Base-by-base conservation (phyloP, 1,140 invertebrate species). In the Acarapis woodi region DNA sequence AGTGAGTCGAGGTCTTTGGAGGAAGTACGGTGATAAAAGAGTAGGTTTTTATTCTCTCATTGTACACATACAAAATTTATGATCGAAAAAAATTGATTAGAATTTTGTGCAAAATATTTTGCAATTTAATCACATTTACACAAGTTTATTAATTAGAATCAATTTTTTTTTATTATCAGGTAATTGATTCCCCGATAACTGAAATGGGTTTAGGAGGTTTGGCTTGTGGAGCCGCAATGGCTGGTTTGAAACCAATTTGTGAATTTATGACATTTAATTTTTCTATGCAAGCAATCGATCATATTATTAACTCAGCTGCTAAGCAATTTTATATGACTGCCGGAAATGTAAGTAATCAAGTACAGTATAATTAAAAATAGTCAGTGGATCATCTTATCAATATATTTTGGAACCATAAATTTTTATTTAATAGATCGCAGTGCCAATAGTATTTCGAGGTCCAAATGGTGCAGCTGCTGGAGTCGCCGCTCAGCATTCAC, bases 201-300 rank as follows among this genome's bases (percentile, higher is more conserved):
- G 90, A 99, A 62, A 73, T 79, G 60, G 90, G 90, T 6, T 96
- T 97, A 61, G 67, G 78, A 44, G 90, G 90, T 42, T 73, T 99
- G 32, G 83, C 88, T 23, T 79, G 88, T 31, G 90, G 90, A 37
- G 77, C 90, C 47, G 90, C 88, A 1, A 79, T 97, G 66, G 77
- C 73, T 45, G 90, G 90, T 1, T 59, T 99, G n/a, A 62, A 70
- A 51, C 93, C 93, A 1, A 70, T 99, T 42, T 96, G 88, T 57
- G 93, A 99, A 58, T 99, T 96, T 54, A 99, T 99, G 93, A 97
- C 93, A 1, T 96, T 87, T 54, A 99, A 99, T 58, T 99, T 99
- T 55, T 73, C 90, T 3, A 94, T 99, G 90, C 93, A 99, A 67
- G 80, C 85, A 16, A 97, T 99, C 49, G 93, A 99, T 66, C 93